Percentiles rank a stretch among this genome's conserved stretches.
phyloP scores from a whole-genome alignment of 1,140 invertebrate genomes.

The Olivierus martensii region DNA sequence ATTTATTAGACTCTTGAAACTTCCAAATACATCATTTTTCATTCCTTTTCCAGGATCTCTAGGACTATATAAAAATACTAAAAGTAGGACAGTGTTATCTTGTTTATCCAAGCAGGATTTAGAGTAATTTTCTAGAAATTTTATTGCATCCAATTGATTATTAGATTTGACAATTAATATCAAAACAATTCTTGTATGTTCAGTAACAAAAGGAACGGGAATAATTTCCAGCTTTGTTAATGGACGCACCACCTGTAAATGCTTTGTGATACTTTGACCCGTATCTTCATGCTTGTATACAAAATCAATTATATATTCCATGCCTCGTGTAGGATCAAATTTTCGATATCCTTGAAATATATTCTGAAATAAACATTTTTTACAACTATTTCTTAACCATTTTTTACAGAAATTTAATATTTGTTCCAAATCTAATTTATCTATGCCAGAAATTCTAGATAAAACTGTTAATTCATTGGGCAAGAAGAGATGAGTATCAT shows the following conservation, averaged over 20 bases:
- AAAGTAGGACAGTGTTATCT: constrained; percentile 57
- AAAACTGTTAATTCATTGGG: constrained; percentile 18
- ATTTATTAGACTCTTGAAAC: constrained; percentile 45
- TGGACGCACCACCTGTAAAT: constrained; percentile 55
- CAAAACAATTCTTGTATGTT: constrained; percentile 63
- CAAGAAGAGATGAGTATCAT: constrained; percentile 60
- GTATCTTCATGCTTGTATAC: constrained; percentile 34
- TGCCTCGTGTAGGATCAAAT: constrained; percentile 73
- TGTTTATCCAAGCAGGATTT: constrained; percentile 52
- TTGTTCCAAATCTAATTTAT: constrained; percentile 28
- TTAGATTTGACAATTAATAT: constrained; percentile 46
- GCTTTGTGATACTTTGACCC: constrained; percentile 27
- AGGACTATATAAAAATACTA: constrained; percentile 34
- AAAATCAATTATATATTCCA: constrained; percentile 75
- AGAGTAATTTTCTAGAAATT: constrained; percentile 57
- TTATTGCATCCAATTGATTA: constrained; percentile 36
- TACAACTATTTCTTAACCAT: constrained; percentile 20
- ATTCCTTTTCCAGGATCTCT: constrained; percentile 16
- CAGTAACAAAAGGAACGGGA: constrained; percentile 78
- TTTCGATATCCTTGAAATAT: constrained; percentile 62
- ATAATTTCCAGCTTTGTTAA: constrained; percentile 70
- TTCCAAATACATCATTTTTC: constrained; percentile 36
- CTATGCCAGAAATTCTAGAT: constrained; percentile 28
- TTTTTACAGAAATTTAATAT: constrained; percentile 11
- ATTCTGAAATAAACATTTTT: constrained; percentile 42